phyloP scores from a whole-genome alignment of 2,888 invertebrate genomes.

The Lamellibrachia columna region DNA sequence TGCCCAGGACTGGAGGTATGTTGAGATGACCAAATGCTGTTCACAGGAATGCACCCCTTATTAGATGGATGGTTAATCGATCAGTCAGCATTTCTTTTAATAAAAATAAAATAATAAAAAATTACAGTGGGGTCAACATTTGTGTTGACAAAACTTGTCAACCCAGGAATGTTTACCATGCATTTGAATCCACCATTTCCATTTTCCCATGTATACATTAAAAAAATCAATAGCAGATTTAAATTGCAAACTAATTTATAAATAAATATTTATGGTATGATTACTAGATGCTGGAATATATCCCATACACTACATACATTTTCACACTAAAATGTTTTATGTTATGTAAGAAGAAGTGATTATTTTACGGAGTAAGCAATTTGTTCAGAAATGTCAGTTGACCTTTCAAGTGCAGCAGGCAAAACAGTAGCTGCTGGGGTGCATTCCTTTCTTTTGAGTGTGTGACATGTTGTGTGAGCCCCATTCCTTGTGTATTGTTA shows the following conservation, averaged over 20 bases:
- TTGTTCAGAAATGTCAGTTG: background rate
- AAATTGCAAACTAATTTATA: background rate
- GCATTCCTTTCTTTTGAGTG: background rate
- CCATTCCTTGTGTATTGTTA: constrained; percentile 21
- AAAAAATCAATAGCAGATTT: background rate
- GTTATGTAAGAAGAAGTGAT: no score
- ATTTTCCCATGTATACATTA: background rate
- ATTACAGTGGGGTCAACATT: background rate
- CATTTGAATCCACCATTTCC: background rate
- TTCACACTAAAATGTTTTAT: no score
- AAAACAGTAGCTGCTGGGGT: background rate
- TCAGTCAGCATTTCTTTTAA: background rate
- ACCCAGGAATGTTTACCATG: background rate
- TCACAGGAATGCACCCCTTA: background rate
- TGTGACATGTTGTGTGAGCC: background rate
- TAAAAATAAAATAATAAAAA: background rate
- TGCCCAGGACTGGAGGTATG: background rate
- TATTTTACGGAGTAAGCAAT: no score
- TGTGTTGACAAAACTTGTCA: background rate
- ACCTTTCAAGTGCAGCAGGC: background rate
- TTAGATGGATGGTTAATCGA: background rate
- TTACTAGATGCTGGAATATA: no score
- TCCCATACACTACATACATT: no score
- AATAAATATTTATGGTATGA: no score
- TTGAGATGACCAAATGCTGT: background rate